Conservation (phyloP, 2,888 invertebrate genomes). For the Cordilura impudica region DNA sequence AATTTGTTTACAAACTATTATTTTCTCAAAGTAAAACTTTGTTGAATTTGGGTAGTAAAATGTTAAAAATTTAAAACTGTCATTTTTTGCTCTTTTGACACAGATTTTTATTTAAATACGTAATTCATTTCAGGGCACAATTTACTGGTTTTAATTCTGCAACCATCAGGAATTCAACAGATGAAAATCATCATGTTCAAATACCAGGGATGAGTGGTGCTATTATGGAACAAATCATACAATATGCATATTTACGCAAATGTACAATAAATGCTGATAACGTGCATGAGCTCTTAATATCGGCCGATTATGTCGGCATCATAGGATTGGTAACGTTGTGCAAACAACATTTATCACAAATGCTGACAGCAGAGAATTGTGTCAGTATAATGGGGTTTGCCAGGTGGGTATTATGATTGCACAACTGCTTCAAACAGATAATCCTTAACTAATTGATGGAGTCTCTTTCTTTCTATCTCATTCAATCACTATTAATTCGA, state of each 20-base stretch:
- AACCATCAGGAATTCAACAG: conserved; percentile 45
- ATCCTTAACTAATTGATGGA: conserved; percentile 53
- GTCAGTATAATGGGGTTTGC: conserved; percentile 92
- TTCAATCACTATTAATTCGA: conserved; percentile 32
- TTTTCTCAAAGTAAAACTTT: too few species aligned
- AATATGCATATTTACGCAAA: conserved; percentile 90
- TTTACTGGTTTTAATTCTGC: conserved; percentile 71
- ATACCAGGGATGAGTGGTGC: conserved; percentile 88
- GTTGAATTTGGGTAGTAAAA: too few species aligned
- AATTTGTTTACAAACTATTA: too few species aligned
- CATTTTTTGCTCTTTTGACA: too few species aligned
- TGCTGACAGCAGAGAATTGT: conserved; percentile 87
- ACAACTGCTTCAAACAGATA: conserved; percentile 16
- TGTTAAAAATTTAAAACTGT: too few species aligned
- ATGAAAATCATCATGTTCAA: conserved; percentile 83
- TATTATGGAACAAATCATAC: conserved; percentile 87
- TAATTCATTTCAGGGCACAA: conserved; percentile 68
- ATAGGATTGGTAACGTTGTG: conserved; percentile 89
- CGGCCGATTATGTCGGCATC: conserved; percentile 93
- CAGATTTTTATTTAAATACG: too few species aligned
- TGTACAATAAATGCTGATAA: conserved; percentile 87
- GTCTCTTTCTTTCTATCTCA: not conserved
- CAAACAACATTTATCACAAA: conserved; percentile 85
- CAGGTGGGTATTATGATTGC: conserved; percentile 76
- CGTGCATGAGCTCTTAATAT: conserved; percentile 88